phyloP scores from a whole-genome alignment of 2,113 vertebrate genomes.

The Epinephelus fuscoguttatus region DNA sequence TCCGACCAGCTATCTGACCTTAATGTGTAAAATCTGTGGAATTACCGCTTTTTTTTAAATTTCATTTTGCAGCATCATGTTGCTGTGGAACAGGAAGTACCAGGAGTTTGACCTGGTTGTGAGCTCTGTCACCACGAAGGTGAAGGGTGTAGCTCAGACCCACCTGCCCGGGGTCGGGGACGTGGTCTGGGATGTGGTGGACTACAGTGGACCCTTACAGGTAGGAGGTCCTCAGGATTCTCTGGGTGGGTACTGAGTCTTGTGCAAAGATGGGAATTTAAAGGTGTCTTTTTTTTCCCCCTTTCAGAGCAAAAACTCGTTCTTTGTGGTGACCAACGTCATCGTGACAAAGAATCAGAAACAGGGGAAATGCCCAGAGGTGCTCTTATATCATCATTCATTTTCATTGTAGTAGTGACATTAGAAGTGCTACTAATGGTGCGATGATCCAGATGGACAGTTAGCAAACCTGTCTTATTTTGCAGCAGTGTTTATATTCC shows the following conservation, averaged over 20 bases:
- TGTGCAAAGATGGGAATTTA: neutral
- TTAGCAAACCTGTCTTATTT: slow-evolving; percentile 20
- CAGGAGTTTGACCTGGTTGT: slow-evolving; percentile 83
- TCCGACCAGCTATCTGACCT: too few species aligned
- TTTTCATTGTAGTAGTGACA: neutral
- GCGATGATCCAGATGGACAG: too few species aligned
- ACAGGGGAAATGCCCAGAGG: slow-evolving; percentile 85
- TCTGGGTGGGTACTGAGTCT: neutral
- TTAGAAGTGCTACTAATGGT: neutral
- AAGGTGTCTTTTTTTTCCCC: rapidly evolving
- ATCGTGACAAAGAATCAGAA: slow-evolving; percentile 84
- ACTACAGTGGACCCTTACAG: slow-evolving; percentile 80
- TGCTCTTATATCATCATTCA: slow-evolving; percentile 46
- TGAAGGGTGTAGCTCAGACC: slow-evolving; percentile 83
- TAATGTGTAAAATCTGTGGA: too few species aligned
- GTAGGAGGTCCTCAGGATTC: slow-evolving; percentile 47
- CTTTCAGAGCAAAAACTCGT: slow-evolving; percentile 83
- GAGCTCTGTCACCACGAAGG: slow-evolving; percentile 83
- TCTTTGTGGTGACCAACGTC: slow-evolving; percentile 87
- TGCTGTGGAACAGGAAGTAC: slow-evolving; percentile 78
- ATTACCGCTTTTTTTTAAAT: neutral
- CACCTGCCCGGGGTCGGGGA: slow-evolving; percentile 51
- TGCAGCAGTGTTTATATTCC: slow-evolving; percentile 46
- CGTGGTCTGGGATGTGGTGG: slow-evolving; percentile 84
- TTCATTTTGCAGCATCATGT: slow-evolving; percentile 61